Conservation (phyloP, 2,797 vertebrate genomes). For the Enteromius treurensis region DNA sequence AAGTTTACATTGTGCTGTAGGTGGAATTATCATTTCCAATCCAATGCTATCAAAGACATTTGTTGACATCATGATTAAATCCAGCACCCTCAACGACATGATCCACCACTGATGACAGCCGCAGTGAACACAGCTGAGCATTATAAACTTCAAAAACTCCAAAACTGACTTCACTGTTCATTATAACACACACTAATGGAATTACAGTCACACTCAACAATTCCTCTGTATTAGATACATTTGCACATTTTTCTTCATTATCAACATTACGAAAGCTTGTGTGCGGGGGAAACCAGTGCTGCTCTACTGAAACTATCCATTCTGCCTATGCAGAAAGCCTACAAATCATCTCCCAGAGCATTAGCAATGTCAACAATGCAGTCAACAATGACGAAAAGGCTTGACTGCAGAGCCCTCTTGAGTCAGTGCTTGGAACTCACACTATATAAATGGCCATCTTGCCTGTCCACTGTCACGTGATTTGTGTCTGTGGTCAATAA, state of each 20-base stretch:
- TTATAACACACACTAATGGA: neutral
- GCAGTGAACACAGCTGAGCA: neutral
- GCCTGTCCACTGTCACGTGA: neutral
- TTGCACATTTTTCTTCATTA: neutral
- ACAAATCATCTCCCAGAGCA: neutral
- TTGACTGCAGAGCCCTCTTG: conserved; percentile 10
- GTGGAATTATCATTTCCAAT: neutral
- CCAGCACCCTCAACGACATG: neutral
- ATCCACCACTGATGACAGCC: neutral
- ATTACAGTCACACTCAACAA: conserved; percentile 1
- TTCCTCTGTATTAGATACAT: neutral
- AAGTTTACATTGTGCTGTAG: neutral
- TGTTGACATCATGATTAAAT: neutral
- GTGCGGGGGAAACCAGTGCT: neutral
- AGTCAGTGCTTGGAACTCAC: neutral
- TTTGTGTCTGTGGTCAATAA: neutral
- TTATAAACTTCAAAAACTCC: conserved; percentile 2
- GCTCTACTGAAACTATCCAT: neutral
- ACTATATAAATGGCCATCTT: neutral
- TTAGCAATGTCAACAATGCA: neutral
- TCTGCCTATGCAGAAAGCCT: neutral
- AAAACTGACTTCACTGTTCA: neutral
- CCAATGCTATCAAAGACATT: neutral
- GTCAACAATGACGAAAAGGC: neutral
- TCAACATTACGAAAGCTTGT: neutral